Percentiles rank a stretch among this genome's conserved stretches.
These are phyloP conservation scores for Esox lucius DNA, from an alignment of 2,797 vertebrate species.

Conservation along the genomic window DNA sequence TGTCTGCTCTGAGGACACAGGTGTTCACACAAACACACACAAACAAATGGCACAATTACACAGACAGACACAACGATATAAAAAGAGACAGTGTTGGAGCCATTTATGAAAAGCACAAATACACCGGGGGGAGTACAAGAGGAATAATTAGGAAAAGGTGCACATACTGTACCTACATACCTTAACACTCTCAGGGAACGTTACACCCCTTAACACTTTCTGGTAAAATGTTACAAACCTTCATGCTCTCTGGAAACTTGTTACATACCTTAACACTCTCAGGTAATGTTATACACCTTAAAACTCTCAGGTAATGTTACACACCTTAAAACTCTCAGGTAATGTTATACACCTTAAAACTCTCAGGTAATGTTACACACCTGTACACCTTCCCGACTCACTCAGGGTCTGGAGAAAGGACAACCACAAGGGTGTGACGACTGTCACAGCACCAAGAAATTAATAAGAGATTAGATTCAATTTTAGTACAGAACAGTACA, in stretches of 20 bases:
- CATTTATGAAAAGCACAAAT: neutral
- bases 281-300: slow-evolving; percentile 6
- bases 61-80: slow-evolving; percentile 10
- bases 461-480: neutral
- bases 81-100: neutral
- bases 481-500: too few relatives aligned
- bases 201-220: too few relatives aligned
- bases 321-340: slow-evolving; percentile 17
- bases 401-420: slow-evolving; percentile 30
- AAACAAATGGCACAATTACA: neutral
- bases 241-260: slow-evolving; percentile 35
- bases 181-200: too few relatives aligned
- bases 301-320: too few relatives aligned
- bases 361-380: too few relatives aligned
- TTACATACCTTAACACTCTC: neutral
- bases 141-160: slow-evolving; percentile 19
- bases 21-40: slow-evolving; percentile 19
- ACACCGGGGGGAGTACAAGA: slow-evolving; percentile 12
- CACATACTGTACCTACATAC: too few relatives aligned
- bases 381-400: too few relatives aligned
- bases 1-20: slow-evolving; percentile 52
- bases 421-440: slow-evolving; percentile 21
- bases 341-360: neutral
- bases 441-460: slow-evolving; percentile 24
- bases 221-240: slow-evolving; percentile 30